Evolutionary conservation across 2,797 vertebrate genomes (phyloP).

Genomic region (Tiaroga cobitis): DNA sequence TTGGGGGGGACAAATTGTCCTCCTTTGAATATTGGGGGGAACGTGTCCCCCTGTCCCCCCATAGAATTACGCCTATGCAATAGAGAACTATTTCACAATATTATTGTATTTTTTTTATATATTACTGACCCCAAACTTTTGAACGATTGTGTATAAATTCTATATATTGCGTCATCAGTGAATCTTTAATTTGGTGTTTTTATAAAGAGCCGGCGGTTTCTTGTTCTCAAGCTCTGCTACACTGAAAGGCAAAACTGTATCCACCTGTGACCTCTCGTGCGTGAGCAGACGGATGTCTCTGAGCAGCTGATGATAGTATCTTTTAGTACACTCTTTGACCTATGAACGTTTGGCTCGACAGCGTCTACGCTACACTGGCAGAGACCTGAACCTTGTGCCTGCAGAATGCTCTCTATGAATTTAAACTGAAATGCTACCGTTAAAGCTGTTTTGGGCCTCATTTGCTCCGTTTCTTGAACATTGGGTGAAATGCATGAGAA

Average conservation of each 20-base stretch:
- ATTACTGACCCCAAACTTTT: not conserved
- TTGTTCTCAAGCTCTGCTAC: not conserved
- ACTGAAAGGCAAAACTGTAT: not conserved
- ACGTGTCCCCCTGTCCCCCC: too few species aligned
- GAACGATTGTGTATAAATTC: not conserved
- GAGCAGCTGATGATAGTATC: conserved; percentile 29
- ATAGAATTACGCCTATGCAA: too few species aligned
- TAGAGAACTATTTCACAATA: not conserved
- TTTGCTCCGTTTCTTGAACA: not conserved
- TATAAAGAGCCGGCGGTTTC: not conserved
- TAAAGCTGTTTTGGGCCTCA: not conserved
- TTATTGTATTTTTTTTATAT: not conserved
- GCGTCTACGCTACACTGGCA: not conserved
- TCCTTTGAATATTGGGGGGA: too few species aligned
- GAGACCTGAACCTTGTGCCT: not conserved
- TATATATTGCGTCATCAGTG: not conserved
- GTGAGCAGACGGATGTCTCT: not conserved
- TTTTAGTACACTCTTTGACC: conserved; percentile 20
- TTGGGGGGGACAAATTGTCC: too few species aligned
- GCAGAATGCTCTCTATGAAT: conserved; percentile 5
- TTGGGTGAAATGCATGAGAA: not conserved
- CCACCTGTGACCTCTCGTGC: not conserved
- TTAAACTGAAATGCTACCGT: not conserved
- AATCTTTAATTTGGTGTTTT: not conserved
- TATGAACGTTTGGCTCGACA: not conserved